Conservation (phyloP, 2,888 invertebrate genomes). For the Yponomeuta malinellus region DNA sequence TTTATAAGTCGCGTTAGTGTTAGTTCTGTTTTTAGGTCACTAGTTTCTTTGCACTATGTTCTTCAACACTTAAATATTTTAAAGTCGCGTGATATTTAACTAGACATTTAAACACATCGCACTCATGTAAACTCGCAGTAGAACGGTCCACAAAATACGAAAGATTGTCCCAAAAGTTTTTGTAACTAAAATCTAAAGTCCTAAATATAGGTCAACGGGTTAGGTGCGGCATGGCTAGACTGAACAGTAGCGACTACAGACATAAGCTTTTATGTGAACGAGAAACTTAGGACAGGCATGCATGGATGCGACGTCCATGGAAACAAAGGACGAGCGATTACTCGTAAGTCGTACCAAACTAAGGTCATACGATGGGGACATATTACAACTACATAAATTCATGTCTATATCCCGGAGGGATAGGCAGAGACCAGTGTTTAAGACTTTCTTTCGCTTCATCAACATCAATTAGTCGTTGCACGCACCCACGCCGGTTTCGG, state of each 20-base stretch:
- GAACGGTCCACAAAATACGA: neutral
- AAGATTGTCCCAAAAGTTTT: neutral
- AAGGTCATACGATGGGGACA: too few relatives aligned
- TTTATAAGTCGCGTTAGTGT: neutral
- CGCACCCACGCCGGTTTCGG: too few relatives aligned
- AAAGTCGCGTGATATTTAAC: neutral
- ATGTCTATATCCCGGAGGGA: too few relatives aligned
- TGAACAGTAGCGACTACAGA: constrained; percentile 62
- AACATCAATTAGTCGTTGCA: too few relatives aligned
- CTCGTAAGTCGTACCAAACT: too few relatives aligned
- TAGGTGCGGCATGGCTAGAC: constrained; percentile 53
- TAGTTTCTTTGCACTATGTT: neutral
- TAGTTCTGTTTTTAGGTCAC: neutral
- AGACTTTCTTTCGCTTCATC: too few relatives aligned
- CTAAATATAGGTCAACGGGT: constrained; percentile 54
- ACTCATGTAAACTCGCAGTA: neutral
- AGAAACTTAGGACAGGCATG: constrained; percentile 39
- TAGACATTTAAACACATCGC: neutral
- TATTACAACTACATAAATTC: too few relatives aligned
- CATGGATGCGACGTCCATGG: constrained; percentile 36
- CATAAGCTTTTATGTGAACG: constrained; percentile 69
- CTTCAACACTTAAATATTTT: too few relatives aligned
- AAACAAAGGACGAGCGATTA: neutral
- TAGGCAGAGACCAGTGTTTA: too few relatives aligned
- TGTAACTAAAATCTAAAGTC: constrained; percentile 21